Evolutionary conservation across 2,113 vertebrate species (phyloP), one percentile per base, ranked within the genome.

Genomic region (Cacatua alba): DNA sequence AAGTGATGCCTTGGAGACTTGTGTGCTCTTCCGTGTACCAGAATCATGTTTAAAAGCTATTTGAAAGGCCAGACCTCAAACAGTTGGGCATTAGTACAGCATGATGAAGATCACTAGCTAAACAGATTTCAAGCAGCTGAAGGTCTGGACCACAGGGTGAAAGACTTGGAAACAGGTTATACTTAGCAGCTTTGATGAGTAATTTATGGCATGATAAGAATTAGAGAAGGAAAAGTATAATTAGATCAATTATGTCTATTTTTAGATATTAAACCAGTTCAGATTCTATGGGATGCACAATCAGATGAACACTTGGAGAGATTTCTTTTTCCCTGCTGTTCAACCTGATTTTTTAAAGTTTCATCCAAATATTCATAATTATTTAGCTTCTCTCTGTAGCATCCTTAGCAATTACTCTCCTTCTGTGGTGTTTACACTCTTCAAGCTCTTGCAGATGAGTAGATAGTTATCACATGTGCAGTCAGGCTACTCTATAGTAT

Each of bases 321-420:
- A 52, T 59, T 92, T 88, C 41, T 92, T 90, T 87, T 74, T 93
- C n/a, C 82, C 82, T 94, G 88, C 65, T 92, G 62, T 71, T 94
- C 69, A 93, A 76, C 6, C 11, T 77, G 52, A 37, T 84, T 91
- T 94, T 84, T 39, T 2, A 3, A 78, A 79, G 55, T 82, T 95
- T 92, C 37, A 78, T 60, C 69, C 43, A 75, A 93, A 93, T 75
- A 90, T 64, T 92, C 44, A 4, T 76, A 82, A 91, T 92, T 88
- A 86, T 90, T 92, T 71, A 64, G 33, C 51, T 88, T 81, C 79
- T 70, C 39, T 88, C 60, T 37, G 25, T 67, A 86, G 46, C 60
- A 78, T 62, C 88, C 95, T 86, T 82, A 90, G 80, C 64, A 90
- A 95, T 94, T 95, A 90, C 88, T 88, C 80, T 90, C 95, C 86